These are phyloP conservation scores for Diplolepis rosae DNA, from an alignment of 2,888 invertebrate genomes.

Conservation along the genomic window DNA sequence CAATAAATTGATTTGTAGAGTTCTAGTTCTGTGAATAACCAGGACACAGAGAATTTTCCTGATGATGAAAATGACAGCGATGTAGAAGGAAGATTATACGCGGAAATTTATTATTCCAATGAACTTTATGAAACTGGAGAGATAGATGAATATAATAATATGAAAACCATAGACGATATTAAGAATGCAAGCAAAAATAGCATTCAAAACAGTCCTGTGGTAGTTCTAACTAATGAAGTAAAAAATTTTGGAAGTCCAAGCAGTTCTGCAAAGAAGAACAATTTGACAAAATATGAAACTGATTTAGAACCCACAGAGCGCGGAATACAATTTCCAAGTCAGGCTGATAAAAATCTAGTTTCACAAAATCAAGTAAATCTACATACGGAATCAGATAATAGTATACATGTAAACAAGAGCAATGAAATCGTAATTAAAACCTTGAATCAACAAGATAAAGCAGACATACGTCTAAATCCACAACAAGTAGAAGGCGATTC, in stretches of 20 bases:
- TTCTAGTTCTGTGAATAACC: background rate
- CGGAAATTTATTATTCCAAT: conserved; percentile 61
- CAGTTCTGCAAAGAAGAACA: conserved; percentile 24
- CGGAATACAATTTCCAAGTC: background rate
- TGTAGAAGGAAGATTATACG: conserved; percentile 62
- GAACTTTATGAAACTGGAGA: conserved; percentile 44
- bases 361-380: conserved; percentile 21
- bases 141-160: conserved; percentile 10
- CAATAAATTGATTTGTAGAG: background rate
- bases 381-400: conserved; percentile 15
- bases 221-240: conserved; percentile 8
- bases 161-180: background rate
- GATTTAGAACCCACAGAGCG: background rate
- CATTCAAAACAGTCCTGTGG: background rate
- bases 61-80: conserved; percentile 48
- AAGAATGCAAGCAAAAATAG: background rate
- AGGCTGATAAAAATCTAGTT: conserved; percentile 17
- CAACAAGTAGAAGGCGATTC: background rate
- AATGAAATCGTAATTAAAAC: conserved; percentile 29
- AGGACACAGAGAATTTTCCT: conserved; percentile 17
- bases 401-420: background rate
- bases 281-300: conserved; percentile 16
- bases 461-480: background rate
- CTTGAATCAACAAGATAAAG: background rate
- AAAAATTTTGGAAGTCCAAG: background rate